phyloP scores from a whole-genome alignment of 1,140 invertebrate genomes.

The Glossosoma conforme region DNA sequence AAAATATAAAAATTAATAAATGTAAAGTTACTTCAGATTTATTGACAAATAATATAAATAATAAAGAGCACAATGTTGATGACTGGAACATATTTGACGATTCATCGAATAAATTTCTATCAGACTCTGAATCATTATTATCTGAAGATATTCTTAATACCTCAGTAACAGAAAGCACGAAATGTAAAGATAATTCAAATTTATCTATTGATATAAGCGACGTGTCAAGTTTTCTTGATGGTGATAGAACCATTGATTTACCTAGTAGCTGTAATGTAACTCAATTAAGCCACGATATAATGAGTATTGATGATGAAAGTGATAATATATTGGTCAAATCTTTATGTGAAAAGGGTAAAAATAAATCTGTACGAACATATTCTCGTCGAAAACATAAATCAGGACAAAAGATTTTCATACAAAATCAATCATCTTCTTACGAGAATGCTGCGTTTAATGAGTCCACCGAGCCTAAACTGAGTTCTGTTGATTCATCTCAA shows the following conservation, averaged over 20 bases:
- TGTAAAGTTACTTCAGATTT: background rate
- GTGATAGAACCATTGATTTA: background rate
- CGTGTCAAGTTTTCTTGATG: background rate
- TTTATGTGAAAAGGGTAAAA: background rate
- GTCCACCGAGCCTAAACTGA: no score
- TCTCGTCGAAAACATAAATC: background rate
- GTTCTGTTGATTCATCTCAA: no score
- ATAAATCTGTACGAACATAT: background rate
- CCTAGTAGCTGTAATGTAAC: background rate
- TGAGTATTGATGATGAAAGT: background rate
- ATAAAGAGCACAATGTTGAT: background rate
- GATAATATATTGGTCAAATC: background rate
- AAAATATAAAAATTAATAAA: background rate
- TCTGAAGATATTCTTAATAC: background rate
- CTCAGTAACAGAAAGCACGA: background rate
- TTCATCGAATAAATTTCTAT: background rate
- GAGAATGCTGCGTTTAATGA: no score
- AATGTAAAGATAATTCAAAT: background rate
- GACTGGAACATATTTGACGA: background rate
- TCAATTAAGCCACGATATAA: background rate
- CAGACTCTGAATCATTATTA: background rate
- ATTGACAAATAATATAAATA: background rate
- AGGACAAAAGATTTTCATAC: no score
- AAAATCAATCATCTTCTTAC: no score
- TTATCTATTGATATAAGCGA: background rate